Evolutionary conservation across 2,888 invertebrate species (phyloP).

Genomic region (Fissipunctia ypsillon): DNA sequence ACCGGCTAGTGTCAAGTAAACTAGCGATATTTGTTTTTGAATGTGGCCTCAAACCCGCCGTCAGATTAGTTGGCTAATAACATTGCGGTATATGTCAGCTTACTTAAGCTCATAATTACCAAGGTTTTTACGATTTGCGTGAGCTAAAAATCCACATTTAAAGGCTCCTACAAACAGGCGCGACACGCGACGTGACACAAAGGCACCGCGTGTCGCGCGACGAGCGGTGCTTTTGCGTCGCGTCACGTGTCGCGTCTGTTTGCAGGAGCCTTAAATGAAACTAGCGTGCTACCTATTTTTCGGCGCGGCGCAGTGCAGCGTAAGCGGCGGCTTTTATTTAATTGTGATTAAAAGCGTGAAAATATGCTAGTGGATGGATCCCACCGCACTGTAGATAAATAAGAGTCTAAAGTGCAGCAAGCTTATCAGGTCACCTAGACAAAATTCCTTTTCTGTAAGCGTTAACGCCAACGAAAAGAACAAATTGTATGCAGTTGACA

Average conservation of each 20-base stretch:
- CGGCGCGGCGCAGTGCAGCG: too few species aligned
- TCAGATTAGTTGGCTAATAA: conserved; percentile 49
- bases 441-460: too few species aligned
- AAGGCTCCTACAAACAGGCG: too few species aligned
- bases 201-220: too few species aligned
- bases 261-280: too few species aligned
- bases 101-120: conserved; percentile 48
- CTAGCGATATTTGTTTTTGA: conserved; percentile 32
- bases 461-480: too few species aligned
- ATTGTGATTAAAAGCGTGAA: not conserved
- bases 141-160: conserved; percentile 15
- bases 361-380: not conserved
- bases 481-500: too few species aligned
- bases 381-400: not conserved
- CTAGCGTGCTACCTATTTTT: not conserved
- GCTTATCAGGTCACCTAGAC: too few species aligned
- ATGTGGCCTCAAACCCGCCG: conserved; percentile 35
- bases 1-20: conserved; percentile 24
- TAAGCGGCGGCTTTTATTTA: too few species aligned
- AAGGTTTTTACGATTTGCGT: conserved; percentile 36
- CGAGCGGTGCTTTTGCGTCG: too few species aligned
- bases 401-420: not conserved
- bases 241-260: too few species aligned
- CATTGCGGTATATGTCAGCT: conserved; percentile 45
- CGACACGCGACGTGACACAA: too few species aligned